phyloP scores from a whole-genome alignment of 2,113 vertebrate species.

The Melierax canorus region DNA sequence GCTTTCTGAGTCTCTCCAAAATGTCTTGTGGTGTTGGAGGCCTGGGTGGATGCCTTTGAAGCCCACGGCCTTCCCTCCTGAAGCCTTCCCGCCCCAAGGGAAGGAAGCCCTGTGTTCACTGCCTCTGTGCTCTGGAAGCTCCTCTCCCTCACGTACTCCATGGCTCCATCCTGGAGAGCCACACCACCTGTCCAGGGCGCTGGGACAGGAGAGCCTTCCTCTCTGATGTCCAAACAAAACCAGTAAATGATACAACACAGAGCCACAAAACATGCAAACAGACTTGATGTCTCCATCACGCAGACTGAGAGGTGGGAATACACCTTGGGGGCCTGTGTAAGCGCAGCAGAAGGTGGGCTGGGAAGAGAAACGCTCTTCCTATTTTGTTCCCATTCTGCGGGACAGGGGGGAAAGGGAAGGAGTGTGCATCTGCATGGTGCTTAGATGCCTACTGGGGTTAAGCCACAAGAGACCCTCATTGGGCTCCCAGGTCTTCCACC shows the following conservation, averaged over 20 bases:
- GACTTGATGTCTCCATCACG: neutral
- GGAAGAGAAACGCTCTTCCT: neutral
- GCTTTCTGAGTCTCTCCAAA: neutral
- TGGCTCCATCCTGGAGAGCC: neutral
- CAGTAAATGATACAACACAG: neutral
- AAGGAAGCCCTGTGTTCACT: rapidly evolving
- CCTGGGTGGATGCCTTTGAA: neutral
- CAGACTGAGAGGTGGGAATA: neutral
- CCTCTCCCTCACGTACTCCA: rapidly evolving
- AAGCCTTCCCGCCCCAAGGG: neutral
- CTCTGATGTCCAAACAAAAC: too few species aligned
- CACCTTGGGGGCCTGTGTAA: neutral
- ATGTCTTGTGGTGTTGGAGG: neutral
- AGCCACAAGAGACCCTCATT: rapidly evolving
- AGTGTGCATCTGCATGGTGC: neutral
- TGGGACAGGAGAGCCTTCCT: neutral
- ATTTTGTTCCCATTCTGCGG: neutral
- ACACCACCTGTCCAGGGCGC: neutral
- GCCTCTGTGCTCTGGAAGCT: neutral
- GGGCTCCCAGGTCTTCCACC: neutral
- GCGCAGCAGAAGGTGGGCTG: neutral
- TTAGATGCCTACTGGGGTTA: neutral
- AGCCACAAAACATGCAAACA: neutral
- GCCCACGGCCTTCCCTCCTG: neutral
- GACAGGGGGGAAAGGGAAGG: rapidly evolving